Evolutionary conservation across 1,140 invertebrate species (phyloP).

Genomic region (Ceratina calcarata): DNA sequence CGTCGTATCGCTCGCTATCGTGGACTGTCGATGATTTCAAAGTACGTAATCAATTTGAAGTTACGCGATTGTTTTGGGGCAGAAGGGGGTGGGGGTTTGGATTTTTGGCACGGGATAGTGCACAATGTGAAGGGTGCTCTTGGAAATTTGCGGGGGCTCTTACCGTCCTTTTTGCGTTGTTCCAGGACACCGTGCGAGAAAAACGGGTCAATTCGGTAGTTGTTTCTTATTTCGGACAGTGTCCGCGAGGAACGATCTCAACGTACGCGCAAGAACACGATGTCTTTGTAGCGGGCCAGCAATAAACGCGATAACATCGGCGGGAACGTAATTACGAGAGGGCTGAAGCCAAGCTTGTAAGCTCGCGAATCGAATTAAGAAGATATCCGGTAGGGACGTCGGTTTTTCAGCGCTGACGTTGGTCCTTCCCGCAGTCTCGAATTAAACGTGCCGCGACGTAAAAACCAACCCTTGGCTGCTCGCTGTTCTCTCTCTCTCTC

Average conservation of each 20-base stretch:
- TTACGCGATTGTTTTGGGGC: too few species aligned
- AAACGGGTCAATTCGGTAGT: conserved; percentile 30
- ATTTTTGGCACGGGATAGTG: conserved; percentile 23
- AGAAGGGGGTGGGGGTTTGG: not conserved
- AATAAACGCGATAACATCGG: conserved; percentile 52
- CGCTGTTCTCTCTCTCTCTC: not conserved
- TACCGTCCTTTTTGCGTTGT: not conserved
- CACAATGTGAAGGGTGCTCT: not conserved
- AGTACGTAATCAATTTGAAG: too few species aligned
- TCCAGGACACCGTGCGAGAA: not conserved
- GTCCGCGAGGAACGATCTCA: not conserved
- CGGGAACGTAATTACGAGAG: conserved; percentile 51
- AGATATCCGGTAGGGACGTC: conserved; percentile 16
- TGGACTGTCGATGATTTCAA: too few species aligned
- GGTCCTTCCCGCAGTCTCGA: not conserved
- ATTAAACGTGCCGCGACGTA: not conserved
- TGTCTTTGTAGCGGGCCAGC: conserved; percentile 35
- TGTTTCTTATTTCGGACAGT: conserved; percentile 37
- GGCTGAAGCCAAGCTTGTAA: not conserved
- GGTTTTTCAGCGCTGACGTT: conserved; percentile 1
- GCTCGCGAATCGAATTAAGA: conserved; percentile 47
- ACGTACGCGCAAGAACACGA: conserved; percentile 12
- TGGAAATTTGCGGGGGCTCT: not conserved
- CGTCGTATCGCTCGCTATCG: not conserved
- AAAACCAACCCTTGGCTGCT: not conserved